phyloP scores from a whole-genome alignment of 2,797 vertebrate species.

The Coranthus polyacanthus region DNA sequence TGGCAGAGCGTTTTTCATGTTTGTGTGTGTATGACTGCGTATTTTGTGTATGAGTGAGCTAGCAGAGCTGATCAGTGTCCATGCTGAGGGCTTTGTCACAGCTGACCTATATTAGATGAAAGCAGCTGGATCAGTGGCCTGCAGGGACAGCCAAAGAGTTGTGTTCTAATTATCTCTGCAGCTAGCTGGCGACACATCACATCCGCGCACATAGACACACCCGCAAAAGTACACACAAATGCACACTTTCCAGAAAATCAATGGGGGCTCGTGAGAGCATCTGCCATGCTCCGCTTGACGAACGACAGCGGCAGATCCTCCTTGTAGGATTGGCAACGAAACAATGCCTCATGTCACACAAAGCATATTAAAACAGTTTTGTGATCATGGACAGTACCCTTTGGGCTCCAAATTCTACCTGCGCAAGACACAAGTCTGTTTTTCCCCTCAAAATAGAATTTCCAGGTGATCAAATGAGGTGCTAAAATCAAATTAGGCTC shows the following conservation, averaged over 20 bases:
- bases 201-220: constrained; percentile 18
- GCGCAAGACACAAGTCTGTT: constrained; percentile 20
- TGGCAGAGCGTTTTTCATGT: neutral
- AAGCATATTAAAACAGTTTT: constrained; percentile 52
- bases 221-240: neutral
- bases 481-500: constrained; percentile 38
- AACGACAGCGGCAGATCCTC: constrained; percentile 52
- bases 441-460: constrained; percentile 27
- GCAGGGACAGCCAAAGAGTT: constrained; percentile 82
- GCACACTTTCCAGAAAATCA: constrained; percentile 63
- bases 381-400: constrained; percentile 25
- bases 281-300: constrained; percentile 64
- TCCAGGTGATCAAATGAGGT: constrained; percentile 42
- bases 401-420: neutral
- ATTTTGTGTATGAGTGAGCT: constrained; percentile 41
- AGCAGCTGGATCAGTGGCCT: constrained; percentile 83
- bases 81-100: constrained; percentile 80
- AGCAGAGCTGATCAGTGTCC: constrained; percentile 77
- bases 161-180: constrained; percentile 84
- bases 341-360: constrained; percentile 39
- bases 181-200: constrained; percentile 73
- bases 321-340: constrained; percentile 36
- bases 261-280: constrained; percentile 65
- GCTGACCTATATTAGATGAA: constrained; percentile 85
- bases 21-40: constrained; percentile 23